phyloP scores from a whole-genome alignment of 2,888 invertebrate genomes.

The Callyntrura guangdongensis region DNA sequence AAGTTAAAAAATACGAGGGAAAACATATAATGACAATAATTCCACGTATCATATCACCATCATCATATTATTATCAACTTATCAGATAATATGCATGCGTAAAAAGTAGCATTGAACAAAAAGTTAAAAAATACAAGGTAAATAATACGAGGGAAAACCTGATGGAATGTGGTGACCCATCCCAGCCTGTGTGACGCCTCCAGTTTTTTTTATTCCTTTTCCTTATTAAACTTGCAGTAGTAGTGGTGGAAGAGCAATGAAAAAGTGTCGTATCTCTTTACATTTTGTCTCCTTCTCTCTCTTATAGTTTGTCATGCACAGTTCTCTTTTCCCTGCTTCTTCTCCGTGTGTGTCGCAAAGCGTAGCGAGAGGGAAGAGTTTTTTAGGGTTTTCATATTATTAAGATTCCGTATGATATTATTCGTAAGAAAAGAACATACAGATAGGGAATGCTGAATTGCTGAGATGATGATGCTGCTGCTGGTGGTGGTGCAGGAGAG shows the following conservation, averaged over 20 bases:
- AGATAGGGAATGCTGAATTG: background rate
- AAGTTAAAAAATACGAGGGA: slow-evolving; percentile 52
- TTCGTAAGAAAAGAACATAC: background rate
- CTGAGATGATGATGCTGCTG: background rate
- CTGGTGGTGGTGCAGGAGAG: background rate
- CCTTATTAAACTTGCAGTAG: background rate
- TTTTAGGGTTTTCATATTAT: slow-evolving; percentile 13
- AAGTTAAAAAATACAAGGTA: slow-evolving; percentile 30
- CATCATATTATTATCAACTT: slow-evolving; percentile 65
- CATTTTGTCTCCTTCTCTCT: slow-evolving; percentile 53
- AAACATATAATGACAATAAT: slow-evolving; percentile 62
- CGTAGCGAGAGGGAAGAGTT: background rate
- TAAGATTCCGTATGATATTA: slow-evolving; percentile 7
- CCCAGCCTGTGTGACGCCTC: slow-evolving; percentile 81
- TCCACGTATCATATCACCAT: slow-evolving; percentile 66
- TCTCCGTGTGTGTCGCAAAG: background rate
- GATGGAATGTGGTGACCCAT: slow-evolving; percentile 79
- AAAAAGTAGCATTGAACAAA: slow-evolving; percentile 26
- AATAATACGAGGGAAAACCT: slow-evolving; percentile 73
- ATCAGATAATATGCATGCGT: slow-evolving; percentile 56
- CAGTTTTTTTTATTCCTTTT: slow-evolving; percentile 62
- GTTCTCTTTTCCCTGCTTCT: slow-evolving; percentile 31
- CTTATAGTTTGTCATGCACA: background rate
- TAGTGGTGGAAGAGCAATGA: background rate
- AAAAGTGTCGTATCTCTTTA: slow-evolving; percentile 61